Evolutionary conservation across 2,797 vertebrate genomes (phyloP).

Genomic region (Chaetophractus vellerosus): DNA sequence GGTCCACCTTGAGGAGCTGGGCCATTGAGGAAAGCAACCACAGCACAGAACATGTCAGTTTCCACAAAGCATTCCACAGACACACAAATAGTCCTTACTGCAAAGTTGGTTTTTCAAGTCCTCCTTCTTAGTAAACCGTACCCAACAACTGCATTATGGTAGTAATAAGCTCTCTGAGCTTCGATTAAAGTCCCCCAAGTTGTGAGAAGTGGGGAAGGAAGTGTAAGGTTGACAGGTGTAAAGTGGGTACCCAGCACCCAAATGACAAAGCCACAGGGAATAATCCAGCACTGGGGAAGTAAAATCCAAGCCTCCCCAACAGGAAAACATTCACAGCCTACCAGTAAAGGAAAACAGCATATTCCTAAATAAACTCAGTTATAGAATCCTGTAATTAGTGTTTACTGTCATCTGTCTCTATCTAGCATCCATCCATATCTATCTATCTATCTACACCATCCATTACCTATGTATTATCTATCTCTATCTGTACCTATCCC

Average conservation of each 20-base stretch:
- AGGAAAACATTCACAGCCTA: background rate
- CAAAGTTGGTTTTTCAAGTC: background rate
- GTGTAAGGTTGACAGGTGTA: background rate
- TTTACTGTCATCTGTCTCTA: background rate
- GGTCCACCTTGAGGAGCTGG: background rate
- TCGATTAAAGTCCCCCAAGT: background rate
- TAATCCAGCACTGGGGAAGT: background rate
- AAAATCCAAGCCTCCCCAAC: background rate
- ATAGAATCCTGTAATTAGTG: background rate
- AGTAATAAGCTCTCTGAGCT: background rate
- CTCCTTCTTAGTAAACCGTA: background rate
- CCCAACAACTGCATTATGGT: no score
- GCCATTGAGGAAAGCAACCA: background rate
- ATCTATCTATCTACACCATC: background rate
- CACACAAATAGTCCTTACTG: rapidly evolving
- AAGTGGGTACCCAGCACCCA: background rate
- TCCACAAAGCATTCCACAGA: background rate
- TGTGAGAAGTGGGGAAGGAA: background rate
- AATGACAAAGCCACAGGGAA: background rate
- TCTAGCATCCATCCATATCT: background rate
- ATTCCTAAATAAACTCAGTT: background rate
- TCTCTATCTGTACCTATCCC: background rate
- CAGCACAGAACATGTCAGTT: rapidly evolving
- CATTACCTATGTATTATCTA: background rate
- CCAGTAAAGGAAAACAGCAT: background rate